Evolutionary conservation across 2,888 invertebrate species (phyloP), one percentile per base, ranked within the genome.

Genomic region (Drosophila nigritarsus): DNA sequence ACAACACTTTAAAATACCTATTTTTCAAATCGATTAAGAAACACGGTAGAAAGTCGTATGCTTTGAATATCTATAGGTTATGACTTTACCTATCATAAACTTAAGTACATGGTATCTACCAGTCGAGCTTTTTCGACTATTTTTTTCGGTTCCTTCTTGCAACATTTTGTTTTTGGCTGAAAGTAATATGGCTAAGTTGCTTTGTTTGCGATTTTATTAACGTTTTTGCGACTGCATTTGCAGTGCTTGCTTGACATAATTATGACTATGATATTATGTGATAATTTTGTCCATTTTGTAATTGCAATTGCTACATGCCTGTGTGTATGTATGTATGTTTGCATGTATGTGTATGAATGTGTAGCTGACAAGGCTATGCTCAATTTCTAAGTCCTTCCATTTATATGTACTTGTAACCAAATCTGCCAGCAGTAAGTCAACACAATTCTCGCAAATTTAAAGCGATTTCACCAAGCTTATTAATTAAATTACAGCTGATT

Each of bases 191-290:
- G 56, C 58, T 30, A 59, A 71, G 49, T 42, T 71, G 50, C 71
- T 71, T 71, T 65, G 78, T 32, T 70, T 50, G 77, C 62, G 61
- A 66, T 70, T 77, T 65, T 62, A 66, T 65, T 65, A 40, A 36
- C 48, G 24, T 38, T 68, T 27, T 60, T 73, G 59, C 11, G 27
- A 38, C 55, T 63, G 42, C 48, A 50, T 51, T 54, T 70, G 45
- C 38, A 13, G 15, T 40, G 42, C 49, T 61, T 40, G 49, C 58
- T 50, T 45, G 32, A 63, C 48, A 40, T 64, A 40, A 62, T 73
- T 65, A 65, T 67, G 45, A 59, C 65, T 53, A 62, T 60, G 62
- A 56, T 51, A 40, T 63, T 71, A 51, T 40, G 59, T 50, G 45
- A 38, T 30, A 29, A 36, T 65, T 66, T 65, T 32, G 27, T 13